A percentile compares a stretch with the other conserved stretches of the same genome.
phyloP scores from a whole-genome alignment of 2,797 vertebrate genomes.

The Alosa sapidissima region DNA sequence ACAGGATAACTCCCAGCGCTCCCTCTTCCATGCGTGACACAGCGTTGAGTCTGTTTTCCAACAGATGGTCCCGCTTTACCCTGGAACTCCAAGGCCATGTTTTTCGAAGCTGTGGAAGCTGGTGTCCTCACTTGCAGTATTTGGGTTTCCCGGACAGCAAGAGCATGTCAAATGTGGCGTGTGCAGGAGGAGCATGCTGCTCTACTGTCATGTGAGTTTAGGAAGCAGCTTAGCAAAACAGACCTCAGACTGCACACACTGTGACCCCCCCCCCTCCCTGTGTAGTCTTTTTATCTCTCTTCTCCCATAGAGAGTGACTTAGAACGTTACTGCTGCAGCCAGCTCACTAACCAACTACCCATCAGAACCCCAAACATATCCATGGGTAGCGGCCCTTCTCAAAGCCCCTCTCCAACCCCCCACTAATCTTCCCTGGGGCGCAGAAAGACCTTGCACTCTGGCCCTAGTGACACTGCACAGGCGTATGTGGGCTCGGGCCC shows the following conservation, averaged over 20 bases:
- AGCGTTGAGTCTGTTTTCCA: background rate
- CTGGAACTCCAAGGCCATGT: background rate
- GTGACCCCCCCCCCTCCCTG: background rate
- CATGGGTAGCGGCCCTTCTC: too few relatives aligned
- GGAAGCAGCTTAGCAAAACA: background rate
- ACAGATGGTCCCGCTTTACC: conserved; percentile 1
- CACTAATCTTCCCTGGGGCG: background rate
- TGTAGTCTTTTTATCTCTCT: background rate
- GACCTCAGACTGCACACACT: background rate
- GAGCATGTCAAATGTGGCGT: background rate
- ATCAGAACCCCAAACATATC: too few relatives aligned
- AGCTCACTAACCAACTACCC: too few relatives aligned
- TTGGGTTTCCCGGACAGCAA: conserved; percentile 7
- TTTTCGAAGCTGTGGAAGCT: background rate
- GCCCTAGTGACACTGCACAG: background rate
- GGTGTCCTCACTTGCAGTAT: background rate
- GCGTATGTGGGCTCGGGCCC: background rate
- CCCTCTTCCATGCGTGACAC: background rate
- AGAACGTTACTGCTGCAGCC: too few relatives aligned
- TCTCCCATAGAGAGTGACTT: too few relatives aligned
- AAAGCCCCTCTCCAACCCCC: background rate
- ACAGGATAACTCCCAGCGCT: background rate
- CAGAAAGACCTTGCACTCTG: background rate
- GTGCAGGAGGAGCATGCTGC: background rate
- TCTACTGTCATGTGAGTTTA: background rate